Base-by-base conservation (phyloP, 2,888 invertebrate genomes). In the Drosophila bunnanda region DNA sequence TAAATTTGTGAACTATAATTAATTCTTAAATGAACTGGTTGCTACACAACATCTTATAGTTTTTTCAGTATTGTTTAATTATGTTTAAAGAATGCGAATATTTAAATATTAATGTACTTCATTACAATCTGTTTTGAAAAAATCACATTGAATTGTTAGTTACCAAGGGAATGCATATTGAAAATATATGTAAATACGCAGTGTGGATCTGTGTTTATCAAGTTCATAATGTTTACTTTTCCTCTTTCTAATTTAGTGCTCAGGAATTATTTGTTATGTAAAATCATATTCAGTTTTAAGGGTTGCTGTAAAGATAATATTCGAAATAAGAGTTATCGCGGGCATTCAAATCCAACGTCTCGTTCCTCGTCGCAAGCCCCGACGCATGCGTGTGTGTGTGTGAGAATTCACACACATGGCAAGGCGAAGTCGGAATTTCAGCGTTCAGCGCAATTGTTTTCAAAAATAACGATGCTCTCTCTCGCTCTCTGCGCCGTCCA, bases 381-480 rank as follows among this genome's bases (percentile, higher is more conserved):
- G 32, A 20, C 32, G 50, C 50, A 50, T 28, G 52, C 44, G 22
- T 50, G 43, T 76, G 60, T 76, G 60, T 82, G 61, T 66, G 73
- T 73, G 65, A 62, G 60, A 55, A 67, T 75, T 57, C 61, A 65
- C 53, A 65, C 62, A 76, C 70, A 81, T 20, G 15, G 25, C 36
- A 20, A 36, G 50, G 79, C 65, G 67, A 73, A 68, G 76, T 71
- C 43, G 68, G 57, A 55, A 77, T 80, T 79, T 85, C 86, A 76
- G 76, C 62, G 78, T 53, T 78, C 65, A 59, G 64, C 77, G 80
- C 80, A 77, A 77, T 77, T 77, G 64, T 75, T 68, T 82, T 82
- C 80, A 80, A 82, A 72, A 82, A 82, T 82, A 86, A 86, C 83
- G 82, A 62, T 71, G 65, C 68, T 68, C 57, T 25, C 70, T 25